Evolutionary conservation across 2,888 invertebrate genomes (phyloP).

Genomic region (Germaria angustata): DNA sequence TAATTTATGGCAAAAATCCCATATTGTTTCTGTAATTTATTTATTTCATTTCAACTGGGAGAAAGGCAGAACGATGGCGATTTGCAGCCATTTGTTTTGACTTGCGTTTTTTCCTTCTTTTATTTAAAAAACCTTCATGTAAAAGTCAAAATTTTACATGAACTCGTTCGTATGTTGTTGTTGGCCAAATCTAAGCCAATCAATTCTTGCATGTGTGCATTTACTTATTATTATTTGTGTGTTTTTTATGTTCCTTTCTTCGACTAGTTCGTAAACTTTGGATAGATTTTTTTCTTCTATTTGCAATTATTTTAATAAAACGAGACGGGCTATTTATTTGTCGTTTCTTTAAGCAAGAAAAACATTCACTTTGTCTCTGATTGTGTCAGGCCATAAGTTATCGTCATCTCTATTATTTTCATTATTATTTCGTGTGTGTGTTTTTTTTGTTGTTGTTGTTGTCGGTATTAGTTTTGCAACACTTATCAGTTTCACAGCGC

Average conservation of each 20-base stretch:
- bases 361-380: conserved; percentile 52
- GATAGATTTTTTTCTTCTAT: background rate
- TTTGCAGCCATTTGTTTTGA: background rate
- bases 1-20: conserved; percentile 49
- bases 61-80: conserved; percentile 29
- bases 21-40: conserved; percentile 8
- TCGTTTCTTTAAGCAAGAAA: background rate
- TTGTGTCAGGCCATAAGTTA: conserved; percentile 55
- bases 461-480: background rate
- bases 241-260: background rate
- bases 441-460: background rate
- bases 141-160: conserved; percentile 53
- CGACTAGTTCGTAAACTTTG: background rate
- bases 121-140: conserved; percentile 59
- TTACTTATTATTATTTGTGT: background rate
- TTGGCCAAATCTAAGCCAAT: conserved; percentile 31
- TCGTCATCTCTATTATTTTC: conserved; percentile 31
- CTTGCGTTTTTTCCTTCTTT: too few relatives aligned
- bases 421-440: background rate
- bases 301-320: conserved; percentile 38
- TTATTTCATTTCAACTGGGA: conserved; percentile 29
- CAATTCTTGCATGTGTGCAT: conserved; percentile 16
- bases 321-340: conserved; percentile 9
- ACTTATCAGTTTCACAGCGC: conserved; percentile 8
- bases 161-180: background rate